Evolutionary conservation across 1,140 invertebrate genomes (phyloP), one percentile per base, ranked within the genome.

Genomic region (Notospermus geniculatus): DNA sequence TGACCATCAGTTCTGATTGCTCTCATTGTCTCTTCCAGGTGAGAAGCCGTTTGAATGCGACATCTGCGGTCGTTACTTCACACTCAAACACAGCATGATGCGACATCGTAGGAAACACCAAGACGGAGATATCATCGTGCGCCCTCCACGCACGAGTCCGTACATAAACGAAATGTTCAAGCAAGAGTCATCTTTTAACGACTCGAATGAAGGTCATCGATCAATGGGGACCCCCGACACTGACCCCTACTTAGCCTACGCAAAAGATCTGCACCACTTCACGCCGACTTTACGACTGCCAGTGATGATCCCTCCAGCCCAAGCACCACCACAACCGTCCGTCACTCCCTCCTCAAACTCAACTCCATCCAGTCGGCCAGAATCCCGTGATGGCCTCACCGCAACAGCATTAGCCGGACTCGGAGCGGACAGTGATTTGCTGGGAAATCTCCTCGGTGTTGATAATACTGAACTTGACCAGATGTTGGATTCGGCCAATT

Each of bases 81-180:
- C 92, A 0, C 82, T 95, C n/a, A 94, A 95, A 71, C 92, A 95
- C 82, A 92, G 90, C 75, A 94, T 95, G 92, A 85, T 95, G 56
- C 85, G 92, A 1, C 92, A 95, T 75, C 84, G 91, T 52, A 93
- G 93, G 79, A 95, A 93, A 74, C 91, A 93, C 61, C 57, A 43
- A 39, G 54, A 19, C 65, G 65, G 36, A 57, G 63, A 28, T 27
- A 43, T 32, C 15, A 55, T 32, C 29, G 9, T n/a, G 11, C 23
- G 27, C 27, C 27, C 2, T 7, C 29, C 27, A 55, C 29, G 23
- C 23, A 5, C 17, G 11, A 28, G 29, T 19, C 23, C 27, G 29
- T 32, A 7, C 11, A 9, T 2, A 55, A 55, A 55, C 23, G 15
- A 55, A 7, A 25, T 55, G 23, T 27, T 7, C 25, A n/a, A 74